phyloP scores from a whole-genome alignment of 2,113 vertebrate species.

The Lampris incognitus region DNA sequence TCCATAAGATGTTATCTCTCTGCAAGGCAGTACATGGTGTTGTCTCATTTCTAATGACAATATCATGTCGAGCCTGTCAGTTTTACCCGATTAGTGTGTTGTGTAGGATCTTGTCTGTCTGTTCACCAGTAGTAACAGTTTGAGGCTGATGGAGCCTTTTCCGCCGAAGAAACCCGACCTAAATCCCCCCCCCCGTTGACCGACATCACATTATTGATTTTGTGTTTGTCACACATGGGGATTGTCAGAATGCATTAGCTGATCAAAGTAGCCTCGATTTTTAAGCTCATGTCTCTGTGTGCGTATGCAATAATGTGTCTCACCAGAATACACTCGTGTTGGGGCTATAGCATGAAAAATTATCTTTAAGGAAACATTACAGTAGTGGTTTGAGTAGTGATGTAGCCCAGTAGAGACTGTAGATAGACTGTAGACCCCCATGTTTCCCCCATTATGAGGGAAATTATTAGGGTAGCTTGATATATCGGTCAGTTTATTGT shows the following conservation, averaged over 20 bases:
- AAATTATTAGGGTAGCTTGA: no score
- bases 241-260: slow-evolving; percentile 57
- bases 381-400: background rate
- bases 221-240: slow-evolving; percentile 24
- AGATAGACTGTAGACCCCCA: no score
- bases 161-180: slow-evolving; percentile 10
- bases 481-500: no score
- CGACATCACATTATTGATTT: slow-evolving; percentile 54
- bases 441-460: no score
- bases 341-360: background rate
- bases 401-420: no score
- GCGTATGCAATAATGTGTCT: background rate
- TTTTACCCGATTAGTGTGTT: slow-evolving; percentile 14
- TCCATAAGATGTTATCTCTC: slow-evolving; percentile 18
- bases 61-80: slow-evolving; percentile 15
- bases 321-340: background rate
- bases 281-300: slow-evolving; percentile 24
- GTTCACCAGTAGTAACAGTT: slow-evolving; percentile 29
- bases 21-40: slow-evolving; percentile 4
- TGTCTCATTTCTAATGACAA: slow-evolving; percentile 16
- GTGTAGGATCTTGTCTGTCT: background rate
- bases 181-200: slow-evolving; percentile 15
- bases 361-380: background rate
- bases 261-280: slow-evolving; percentile 36
- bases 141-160: slow-evolving; percentile 17